Evolutionary conservation across 2,888 invertebrate species (phyloP), one percentile per base, ranked within the genome.

Genomic region (Tromatobia lineatoria): DNA sequence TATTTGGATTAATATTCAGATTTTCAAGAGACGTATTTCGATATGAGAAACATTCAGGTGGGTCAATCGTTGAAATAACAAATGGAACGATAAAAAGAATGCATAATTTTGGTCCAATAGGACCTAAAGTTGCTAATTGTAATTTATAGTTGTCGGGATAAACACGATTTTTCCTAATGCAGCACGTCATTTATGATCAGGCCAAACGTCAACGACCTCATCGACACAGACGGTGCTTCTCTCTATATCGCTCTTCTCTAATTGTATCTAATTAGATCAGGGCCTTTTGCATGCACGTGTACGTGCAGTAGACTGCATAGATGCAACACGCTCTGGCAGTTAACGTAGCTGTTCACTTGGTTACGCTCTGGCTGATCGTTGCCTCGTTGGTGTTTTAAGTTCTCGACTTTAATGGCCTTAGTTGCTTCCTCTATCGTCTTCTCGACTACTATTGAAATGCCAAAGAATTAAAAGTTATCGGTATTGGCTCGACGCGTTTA

Each of bases 221-320:
- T 80, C 67, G 50, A 69, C 47, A 34, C 59, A 34, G 61, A 59
- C 42, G 59, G 29, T 67, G 45, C 54, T 59, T 45, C 57, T 42
- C 50, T 45, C 42, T 45, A 18, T 57, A 73, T 23, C 47, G 57
- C 61, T 78, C 47, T n/a, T 38, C 61, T 80, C 83, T 83, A 80
- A 83, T 80, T 83, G 71, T 71, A 80, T 83, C 66, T 73, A 77
- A 83, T 83, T 80, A 80, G 80, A 83, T 80, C 59, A 71, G 25
- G 50, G 45, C 13, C 57, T 61, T 81, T 71, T 80, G 83, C 83
- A 80, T 76, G 52, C 38, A 71, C 61, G 50, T 61, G 38, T 18
- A 52, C 34, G 7, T 47, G 70, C 70, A 34, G 7, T 15, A 10
- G 50, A 25, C 18, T 70, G 38, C 54, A 70, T 54, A 70, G 70